These are phyloP conservation scores for Muscicapa adusta DNA, from an alignment of 2,113 vertebrate species.

Conservation along the genomic window DNA sequence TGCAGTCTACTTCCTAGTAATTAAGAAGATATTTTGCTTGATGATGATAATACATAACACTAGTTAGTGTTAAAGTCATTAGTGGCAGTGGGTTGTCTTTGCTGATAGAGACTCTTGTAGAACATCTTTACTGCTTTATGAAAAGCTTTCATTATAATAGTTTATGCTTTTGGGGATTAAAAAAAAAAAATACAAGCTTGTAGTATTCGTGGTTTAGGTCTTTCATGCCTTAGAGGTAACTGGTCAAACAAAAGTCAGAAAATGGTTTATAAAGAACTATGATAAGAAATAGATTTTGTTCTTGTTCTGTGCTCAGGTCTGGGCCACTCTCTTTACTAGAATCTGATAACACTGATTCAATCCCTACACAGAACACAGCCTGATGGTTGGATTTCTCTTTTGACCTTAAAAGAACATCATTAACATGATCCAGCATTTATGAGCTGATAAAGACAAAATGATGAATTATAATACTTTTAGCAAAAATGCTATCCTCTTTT, in stretches of 20 bases:
- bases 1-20: neutral
- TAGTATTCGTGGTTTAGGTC: neutral
- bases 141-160: neutral
- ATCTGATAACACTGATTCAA: neutral
- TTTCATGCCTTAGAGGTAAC: neutral
- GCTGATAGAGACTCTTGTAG: neutral
- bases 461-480: neutral
- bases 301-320: neutral
- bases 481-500: neutral
- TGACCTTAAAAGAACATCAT: neutral
- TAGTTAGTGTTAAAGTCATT: neutral
- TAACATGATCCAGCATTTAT: neutral
- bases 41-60: neutral
- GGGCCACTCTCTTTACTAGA: neutral
- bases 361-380: accelerated
- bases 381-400: neutral
- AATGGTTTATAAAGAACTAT: neutral
- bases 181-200: neutral
- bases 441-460: neutral
- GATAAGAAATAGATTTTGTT: neutral
- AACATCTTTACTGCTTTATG: neutral
- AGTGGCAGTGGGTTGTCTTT: neutral
- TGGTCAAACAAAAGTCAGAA: neutral
- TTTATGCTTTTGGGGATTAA: neutral
- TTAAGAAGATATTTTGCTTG: neutral